Base-by-base conservation (phyloP, 2,888 invertebrate genomes). In the Leptinotarsa haldemani region DNA sequence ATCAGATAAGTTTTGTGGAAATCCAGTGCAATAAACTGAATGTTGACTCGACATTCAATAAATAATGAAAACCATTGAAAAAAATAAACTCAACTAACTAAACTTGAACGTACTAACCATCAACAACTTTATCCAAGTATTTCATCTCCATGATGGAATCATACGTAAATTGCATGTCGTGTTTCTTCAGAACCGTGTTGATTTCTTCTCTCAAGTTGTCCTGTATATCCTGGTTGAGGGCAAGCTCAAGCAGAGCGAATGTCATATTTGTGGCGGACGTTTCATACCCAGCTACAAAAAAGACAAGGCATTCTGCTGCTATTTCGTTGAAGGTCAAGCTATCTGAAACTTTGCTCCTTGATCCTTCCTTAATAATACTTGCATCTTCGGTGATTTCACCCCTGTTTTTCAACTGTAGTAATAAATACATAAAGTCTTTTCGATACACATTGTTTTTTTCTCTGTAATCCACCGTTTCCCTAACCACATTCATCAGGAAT, bases 371-470 rank as follows among this genome's bases (percentile, higher is more conserved):
- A 52, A 56, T 77, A n/a, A 84, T 1, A 79, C 85, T 1, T 88
- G 87, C 1, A 86, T 83, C 80, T 1, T 79, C 74, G 1, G 82
- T 76, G 2, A 89, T 81, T 77, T 88, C 87, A 2, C 82, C 69
- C 2, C 86, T 83, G 68, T 79, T 80, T 52, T 81, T 89, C 47
- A 90, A 77, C 53, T 90, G 87, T n/a, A 89, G 84, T 65, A 90
- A 83, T 1, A 90, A 80, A 71, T 91, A 89, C 74, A 92, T 83
- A 75, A 91, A 90, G 83, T 90, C 91, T 69, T 90, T 89, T 15
- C 89, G 82, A 0, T 79, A 81, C 0, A 90, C 77, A 1, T 88
- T 85, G 76, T 88, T 87, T 18, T 84, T 83, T 76, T 88, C 88
- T 9, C 90, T 83, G 70, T 88, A 86, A 0, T 87, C 83, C 0